Conservation (phyloP, 2,888 invertebrate genomes). For the Rugalucina vietnamica region DNA sequence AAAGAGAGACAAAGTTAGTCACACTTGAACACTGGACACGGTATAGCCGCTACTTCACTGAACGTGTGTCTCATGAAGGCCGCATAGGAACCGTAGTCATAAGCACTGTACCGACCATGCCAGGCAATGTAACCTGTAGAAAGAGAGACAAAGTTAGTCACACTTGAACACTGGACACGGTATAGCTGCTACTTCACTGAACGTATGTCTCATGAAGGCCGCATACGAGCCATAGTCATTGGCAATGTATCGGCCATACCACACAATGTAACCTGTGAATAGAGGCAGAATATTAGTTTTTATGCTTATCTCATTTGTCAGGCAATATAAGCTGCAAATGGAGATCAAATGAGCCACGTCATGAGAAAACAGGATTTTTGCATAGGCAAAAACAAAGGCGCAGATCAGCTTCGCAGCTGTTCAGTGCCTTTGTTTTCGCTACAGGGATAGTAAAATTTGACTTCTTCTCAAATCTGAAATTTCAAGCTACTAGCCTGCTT, state of each 20-base stretch:
- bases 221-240: slow-evolving; percentile 80
- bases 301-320: no score
- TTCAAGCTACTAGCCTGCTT: no score
- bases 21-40: slow-evolving; percentile 75
- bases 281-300: no score
- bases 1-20: slow-evolving; percentile 53
- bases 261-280: slow-evolving; percentile 81
- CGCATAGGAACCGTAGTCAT: slow-evolving; percentile 79
- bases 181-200: slow-evolving; percentile 74
- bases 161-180: slow-evolving; percentile 75
- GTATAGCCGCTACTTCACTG: slow-evolving; percentile 73
- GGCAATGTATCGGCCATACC: slow-evolving; percentile 83
- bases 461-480: no score
- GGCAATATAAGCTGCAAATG: no score
- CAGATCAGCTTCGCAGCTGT: no score
- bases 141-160: no score
- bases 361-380: no score
- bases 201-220: slow-evolving; percentile 80
- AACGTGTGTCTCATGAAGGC: slow-evolving; percentile 81
- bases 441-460: no score
- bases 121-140: slow-evolving; percentile 82
- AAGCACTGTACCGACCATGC: slow-evolving; percentile 83
- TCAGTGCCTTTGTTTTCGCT: no score
- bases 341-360: no score
- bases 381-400: no score